A percentile compares a stretch with the other conserved stretches of the same genome.
phyloP scores from a whole-genome alignment of 1,140 invertebrate species.

The Probaryconus sp. region DNA sequence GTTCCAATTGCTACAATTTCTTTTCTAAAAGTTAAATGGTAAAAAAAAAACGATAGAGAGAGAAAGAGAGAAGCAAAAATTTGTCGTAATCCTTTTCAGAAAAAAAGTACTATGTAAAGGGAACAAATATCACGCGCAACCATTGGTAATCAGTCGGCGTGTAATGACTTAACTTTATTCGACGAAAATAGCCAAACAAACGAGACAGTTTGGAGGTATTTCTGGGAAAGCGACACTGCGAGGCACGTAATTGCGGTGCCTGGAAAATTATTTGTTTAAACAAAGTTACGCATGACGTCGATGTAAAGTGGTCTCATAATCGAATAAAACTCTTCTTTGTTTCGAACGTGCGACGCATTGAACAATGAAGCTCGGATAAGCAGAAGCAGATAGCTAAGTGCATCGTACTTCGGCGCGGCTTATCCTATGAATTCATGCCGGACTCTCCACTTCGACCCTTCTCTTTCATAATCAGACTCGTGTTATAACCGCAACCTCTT shows the following conservation, averaged over 20 bases:
- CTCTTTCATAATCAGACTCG: conserved; percentile 40
- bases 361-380: conserved; percentile 32
- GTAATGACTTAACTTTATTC: conserved; percentile 56
- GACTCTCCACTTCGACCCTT: conserved; percentile 19
- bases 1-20: no score
- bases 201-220: conserved; percentile 25
- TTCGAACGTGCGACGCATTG: conserved; percentile 11
- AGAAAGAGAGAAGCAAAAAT: conserved; percentile 3
- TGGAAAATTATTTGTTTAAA: conserved; percentile 35
- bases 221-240: conserved; percentile 5
- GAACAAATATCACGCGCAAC: conserved; percentile 32
- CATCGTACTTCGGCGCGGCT: conserved; percentile 21
- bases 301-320: conserved; percentile 27
- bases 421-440: conserved; percentile 27
- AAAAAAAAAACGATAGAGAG: no score
- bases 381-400: conserved; percentile 38
- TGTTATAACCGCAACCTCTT: conserved; percentile 41
- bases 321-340: conserved; percentile 42
- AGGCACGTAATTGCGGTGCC: conserved; percentile 29
- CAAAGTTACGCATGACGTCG: conserved; percentile 21
- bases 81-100: conserved; percentile 19
- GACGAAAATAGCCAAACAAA: conserved; percentile 33
- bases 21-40: conserved; percentile 3
- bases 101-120: conserved; percentile 29
- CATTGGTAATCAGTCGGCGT: conserved; percentile 43